Conservation (phyloP, 2,888 invertebrate genomes). For the Prosapia bicincta region DNA sequence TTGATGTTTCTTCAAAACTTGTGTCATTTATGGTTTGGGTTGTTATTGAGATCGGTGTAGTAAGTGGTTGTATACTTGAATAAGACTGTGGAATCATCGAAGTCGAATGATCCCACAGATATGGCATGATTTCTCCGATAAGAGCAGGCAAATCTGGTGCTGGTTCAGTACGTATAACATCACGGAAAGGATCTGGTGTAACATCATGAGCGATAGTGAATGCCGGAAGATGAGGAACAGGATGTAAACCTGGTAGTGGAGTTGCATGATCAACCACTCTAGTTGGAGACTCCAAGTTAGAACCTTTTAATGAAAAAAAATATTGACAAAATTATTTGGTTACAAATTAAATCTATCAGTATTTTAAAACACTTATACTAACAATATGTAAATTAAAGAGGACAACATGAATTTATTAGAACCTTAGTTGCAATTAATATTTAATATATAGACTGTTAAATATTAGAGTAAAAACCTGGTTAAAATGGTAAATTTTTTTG, state of each 20-base stretch:
- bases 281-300: constrained; percentile 48
- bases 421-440: too few relatives aligned
- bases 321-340: too few relatives aligned
- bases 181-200: constrained; percentile 34
- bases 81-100: constrained; percentile 3
- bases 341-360: too few relatives aligned
- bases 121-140: constrained; percentile 33
- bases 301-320: neutral
- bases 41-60: constrained; percentile 9
- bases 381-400: too few relatives aligned
- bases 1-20: constrained; percentile 29
- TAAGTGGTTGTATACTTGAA: neutral
- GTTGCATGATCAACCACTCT: constrained; percentile 46
- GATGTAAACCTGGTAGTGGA: constrained; percentile 40
- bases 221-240: constrained; percentile 32
- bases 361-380: too few relatives aligned
- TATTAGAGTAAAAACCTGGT: too few relatives aligned
- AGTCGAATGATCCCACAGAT: constrained; percentile 22
- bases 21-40: constrained; percentile 22
- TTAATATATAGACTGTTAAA: too few relatives aligned
- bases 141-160: constrained; percentile 35
- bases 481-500: too few relatives aligned
- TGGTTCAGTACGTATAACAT: constrained; percentile 34
- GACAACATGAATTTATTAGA: too few relatives aligned
- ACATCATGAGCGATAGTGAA: constrained; percentile 37